phyloP scores from a whole-genome alignment of 1,140 invertebrate genomes.

The Zaprionus taronus region DNA sequence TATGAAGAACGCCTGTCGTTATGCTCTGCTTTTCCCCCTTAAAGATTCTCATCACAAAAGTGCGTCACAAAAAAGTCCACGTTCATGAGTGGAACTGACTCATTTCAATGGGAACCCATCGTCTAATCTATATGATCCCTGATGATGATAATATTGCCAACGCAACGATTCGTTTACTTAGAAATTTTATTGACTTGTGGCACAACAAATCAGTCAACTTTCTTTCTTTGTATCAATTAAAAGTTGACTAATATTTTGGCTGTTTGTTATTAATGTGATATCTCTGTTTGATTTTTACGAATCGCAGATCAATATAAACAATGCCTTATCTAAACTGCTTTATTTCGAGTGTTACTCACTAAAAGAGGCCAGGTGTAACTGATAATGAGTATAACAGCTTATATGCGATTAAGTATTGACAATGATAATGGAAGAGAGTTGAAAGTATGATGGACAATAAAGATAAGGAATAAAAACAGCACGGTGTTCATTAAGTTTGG shows the following conservation, averaged over 20 bases:
- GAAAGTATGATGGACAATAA: too few relatives aligned
- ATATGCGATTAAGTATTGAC: too few relatives aligned
- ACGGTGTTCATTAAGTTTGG: too few relatives aligned
- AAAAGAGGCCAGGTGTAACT: background rate
- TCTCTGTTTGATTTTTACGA: too few relatives aligned
- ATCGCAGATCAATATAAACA: constrained; percentile 15
- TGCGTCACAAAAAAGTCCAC: constrained; percentile 24
- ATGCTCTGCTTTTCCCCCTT: constrained; percentile 2
- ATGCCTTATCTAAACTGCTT: constrained; percentile 14
- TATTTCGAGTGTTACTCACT: constrained; percentile 10
- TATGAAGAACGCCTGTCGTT: background rate
- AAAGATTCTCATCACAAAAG: background rate
- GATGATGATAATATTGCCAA: background rate
- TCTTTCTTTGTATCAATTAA: background rate
- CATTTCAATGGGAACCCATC: constrained; percentile 13
- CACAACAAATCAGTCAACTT: background rate
- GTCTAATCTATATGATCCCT: background rate
- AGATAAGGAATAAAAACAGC: background rate
- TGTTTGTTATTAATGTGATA: too few relatives aligned
- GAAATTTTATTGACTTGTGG: background rate
- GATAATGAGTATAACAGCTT: background rate
- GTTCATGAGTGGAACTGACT: constrained; percentile 20
- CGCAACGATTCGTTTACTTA: background rate
- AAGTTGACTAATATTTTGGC: background rate
- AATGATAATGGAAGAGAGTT: too few relatives aligned